These are phyloP conservation scores for Standfussiana lucernea DNA, from an alignment of 2,888 invertebrate species.

Conservation along the genomic window DNA sequence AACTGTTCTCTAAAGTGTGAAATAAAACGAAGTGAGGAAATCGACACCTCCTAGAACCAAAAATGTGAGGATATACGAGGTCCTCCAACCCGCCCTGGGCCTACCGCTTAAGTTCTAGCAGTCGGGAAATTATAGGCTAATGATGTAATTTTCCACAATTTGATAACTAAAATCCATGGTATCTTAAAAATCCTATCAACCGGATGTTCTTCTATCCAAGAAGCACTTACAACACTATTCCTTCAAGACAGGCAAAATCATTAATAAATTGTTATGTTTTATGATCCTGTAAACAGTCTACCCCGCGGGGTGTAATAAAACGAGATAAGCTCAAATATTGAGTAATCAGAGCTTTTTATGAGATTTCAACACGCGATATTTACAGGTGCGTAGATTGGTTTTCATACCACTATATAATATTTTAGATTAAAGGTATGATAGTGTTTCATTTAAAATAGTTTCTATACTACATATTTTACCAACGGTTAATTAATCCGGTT, in stretches of 20 bases:
- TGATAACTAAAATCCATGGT: not conserved
- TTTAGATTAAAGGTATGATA: not conserved
- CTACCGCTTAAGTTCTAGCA: not conserved
- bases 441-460: not conserved
- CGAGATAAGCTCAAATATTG: conserved; percentile 54
- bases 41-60: not conserved
- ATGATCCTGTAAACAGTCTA: conserved; percentile 35
- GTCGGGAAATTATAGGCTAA: not conserved
- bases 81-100: not conserved
- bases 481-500: not conserved
- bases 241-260: not conserved
- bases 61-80: not conserved
- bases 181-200: not conserved
- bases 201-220: not conserved
- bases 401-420: conserved; percentile 9
- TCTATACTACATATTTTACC: not conserved
- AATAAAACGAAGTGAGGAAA: not conserved
- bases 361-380: conserved; percentile 61
- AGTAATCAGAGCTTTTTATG: conserved; percentile 57
- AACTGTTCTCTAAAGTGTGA: not conserved
- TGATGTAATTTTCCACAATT: not conserved
- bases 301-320: conserved; percentile 42
- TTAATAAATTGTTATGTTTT: conserved; percentile 47
- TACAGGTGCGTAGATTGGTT: conserved; percentile 29
- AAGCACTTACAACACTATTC: not conserved